Evolutionary conservation across 2,888 invertebrate genomes (phyloP).

Genomic region (Embidobia sp.): DNA sequence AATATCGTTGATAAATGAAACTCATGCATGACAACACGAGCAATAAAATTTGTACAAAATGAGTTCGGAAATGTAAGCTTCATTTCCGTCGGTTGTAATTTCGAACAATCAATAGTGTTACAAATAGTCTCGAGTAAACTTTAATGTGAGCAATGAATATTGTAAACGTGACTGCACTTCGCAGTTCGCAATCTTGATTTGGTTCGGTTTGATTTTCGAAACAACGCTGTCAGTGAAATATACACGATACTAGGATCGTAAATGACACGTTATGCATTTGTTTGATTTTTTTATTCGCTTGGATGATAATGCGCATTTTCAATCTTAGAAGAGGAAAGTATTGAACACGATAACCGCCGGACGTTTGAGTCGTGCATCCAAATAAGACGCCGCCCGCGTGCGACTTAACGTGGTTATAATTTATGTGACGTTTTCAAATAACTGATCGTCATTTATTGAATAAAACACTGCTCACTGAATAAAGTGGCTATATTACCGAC

Average conservation of each 20-base stretch:
- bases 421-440: conserved; percentile 52
- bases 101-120: conserved; percentile 31
- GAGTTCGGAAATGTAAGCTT: neutral
- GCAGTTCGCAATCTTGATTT: neutral
- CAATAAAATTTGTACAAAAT: neutral
- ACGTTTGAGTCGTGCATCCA: conserved; percentile 15
- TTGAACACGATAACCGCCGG: conserved; percentile 4
- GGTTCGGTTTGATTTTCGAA: conserved; percentile 12
- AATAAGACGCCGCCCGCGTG: conserved; percentile 19
- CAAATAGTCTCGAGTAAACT: conserved; percentile 17
- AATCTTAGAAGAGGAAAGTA: conserved; percentile 2
- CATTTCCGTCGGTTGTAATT: conserved; percentile 17
- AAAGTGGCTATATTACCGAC: conserved; percentile 57
- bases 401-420: conserved; percentile 52
- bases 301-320: no score
- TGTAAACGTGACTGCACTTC: conserved; percentile 10
- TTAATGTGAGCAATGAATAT: conserved; percentile 30
- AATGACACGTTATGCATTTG: neutral
- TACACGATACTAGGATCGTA: conserved; percentile 10
- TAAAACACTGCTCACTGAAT: conserved; percentile 46
- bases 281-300: no score
- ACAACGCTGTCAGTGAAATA: conserved; percentile 18
- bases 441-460: conserved; percentile 52
- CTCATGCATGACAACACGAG: neutral
- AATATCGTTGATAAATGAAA: no score